phyloP scores from a whole-genome alignment of 1,140 invertebrate genomes.

The Littorina saxatilis region DNA sequence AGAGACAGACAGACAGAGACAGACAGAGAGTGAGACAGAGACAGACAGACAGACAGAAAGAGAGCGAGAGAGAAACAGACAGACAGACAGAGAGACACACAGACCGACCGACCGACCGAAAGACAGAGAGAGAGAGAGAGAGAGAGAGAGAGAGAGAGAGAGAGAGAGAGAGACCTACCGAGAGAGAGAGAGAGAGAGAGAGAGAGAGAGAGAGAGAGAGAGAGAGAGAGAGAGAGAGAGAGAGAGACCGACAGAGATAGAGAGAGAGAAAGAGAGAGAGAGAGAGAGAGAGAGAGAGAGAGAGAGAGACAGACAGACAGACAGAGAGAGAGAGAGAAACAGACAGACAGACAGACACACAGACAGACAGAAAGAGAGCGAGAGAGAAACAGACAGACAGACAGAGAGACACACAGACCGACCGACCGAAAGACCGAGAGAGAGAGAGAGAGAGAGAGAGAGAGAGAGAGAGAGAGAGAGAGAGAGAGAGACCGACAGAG shows the following conservation, averaged over 20 bases:
- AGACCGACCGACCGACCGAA: too few species aligned
- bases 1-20: background rate
- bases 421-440: too few species aligned
- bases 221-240: background rate
- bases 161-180: too few species aligned
- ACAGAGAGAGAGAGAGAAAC: background rate
- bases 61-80: too few species aligned
- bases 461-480: background rate
- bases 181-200: background rate
- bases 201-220: background rate
- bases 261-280: conserved; percentile 25
- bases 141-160: too few species aligned
- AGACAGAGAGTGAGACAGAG: background rate
- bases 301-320: background rate
- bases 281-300: background rate
- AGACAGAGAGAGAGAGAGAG: background rate
- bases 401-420: background rate
- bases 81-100: too few species aligned
- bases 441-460: background rate
- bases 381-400: too few species aligned
- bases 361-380: too few species aligned
- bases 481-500: too few species aligned
- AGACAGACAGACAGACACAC: too few species aligned
- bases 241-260: too few species aligned
- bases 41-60: too few species aligned